phyloP scores from a whole-genome alignment of 2,888 invertebrate genomes.

The Globia sparganii region DNA sequence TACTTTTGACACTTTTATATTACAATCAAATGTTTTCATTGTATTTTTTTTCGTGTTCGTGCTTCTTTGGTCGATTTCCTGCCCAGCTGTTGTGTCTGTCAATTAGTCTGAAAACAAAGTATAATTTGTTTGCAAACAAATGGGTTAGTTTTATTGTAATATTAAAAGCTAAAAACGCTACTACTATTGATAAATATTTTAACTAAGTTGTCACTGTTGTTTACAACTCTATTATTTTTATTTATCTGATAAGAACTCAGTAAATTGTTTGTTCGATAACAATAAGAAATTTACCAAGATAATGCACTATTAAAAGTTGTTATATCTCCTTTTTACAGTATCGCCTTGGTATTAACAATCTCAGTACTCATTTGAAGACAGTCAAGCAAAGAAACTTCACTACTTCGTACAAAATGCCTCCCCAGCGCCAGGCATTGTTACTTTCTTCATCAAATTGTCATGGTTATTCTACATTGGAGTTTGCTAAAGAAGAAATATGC shows the following conservation, averaged over 20 bases:
- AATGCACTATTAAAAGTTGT: constrained; percentile 60
- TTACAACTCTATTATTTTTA: background rate
- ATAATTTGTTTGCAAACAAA: constrained; percentile 33
- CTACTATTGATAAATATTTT: constrained; percentile 11
- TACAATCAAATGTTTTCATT: constrained; percentile 32
- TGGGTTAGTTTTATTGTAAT: constrained; percentile 29
- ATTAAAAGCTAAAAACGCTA: background rate
- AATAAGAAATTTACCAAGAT: constrained; percentile 46
- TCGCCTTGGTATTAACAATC: constrained; percentile 20
- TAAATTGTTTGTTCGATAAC: constrained; percentile 53
- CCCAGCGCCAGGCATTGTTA: constrained; percentile 90
- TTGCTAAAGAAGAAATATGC: constrained; percentile 92
- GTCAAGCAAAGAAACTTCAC: constrained; percentile 27
- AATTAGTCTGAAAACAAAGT: constrained; percentile 4
- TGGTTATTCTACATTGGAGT: constrained; percentile 92
- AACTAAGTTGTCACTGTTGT: constrained; percentile 6
- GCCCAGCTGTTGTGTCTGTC: background rate
- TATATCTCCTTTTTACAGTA: constrained; percentile 44
- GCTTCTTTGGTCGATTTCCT: background rate
- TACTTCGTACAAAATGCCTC: constrained; percentile 45
- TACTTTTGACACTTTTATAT: background rate
- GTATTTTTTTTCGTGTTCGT: constrained; percentile 20
- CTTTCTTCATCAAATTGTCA: constrained; percentile 93
- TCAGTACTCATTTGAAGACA: constrained; percentile 19
- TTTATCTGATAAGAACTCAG: constrained; percentile 51